Evolutionary conservation across 2,797 vertebrate species (phyloP).

Genomic region (Cynopterus sphinx): DNA sequence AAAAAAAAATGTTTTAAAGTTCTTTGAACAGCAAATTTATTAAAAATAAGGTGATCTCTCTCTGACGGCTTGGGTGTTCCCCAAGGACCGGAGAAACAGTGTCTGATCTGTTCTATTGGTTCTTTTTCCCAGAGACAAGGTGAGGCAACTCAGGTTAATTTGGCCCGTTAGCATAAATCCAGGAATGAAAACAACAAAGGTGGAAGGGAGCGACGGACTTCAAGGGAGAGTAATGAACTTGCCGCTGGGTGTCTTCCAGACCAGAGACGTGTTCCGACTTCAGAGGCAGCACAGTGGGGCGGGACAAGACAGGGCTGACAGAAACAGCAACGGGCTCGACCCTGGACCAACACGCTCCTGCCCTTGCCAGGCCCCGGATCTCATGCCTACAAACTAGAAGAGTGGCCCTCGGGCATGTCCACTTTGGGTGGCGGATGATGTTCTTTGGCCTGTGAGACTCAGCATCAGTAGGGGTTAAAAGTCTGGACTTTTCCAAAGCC

Average conservation of each 20-base stretch:
- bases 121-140: background rate
- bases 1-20: slow-evolving; percentile 70
- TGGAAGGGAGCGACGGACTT: slow-evolving; percentile 22
- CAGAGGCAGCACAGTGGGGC: background rate
- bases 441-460: background rate
- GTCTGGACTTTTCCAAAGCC: background rate
- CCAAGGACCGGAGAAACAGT: background rate
- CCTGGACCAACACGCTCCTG: accelerated
- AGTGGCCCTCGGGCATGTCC: background rate
- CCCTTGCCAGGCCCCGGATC: background rate
- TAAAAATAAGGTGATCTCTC: slow-evolving; percentile 65
- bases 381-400: background rate
- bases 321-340: background rate
- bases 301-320: background rate
- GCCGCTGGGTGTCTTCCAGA: background rate
- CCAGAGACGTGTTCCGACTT: background rate
- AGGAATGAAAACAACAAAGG: slow-evolving; percentile 25
- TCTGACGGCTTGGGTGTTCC: slow-evolving; percentile 26
- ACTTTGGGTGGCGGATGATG: accelerated
- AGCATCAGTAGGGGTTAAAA: background rate
- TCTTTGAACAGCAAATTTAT: slow-evolving; percentile 30
- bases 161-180: background rate
- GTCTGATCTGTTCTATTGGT: background rate
- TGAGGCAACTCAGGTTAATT: background rate
- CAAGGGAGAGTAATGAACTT: background rate